These are phyloP conservation scores for Leucophora obtusa DNA, from an alignment of 2,888 invertebrate species.

Conservation along the genomic window DNA sequence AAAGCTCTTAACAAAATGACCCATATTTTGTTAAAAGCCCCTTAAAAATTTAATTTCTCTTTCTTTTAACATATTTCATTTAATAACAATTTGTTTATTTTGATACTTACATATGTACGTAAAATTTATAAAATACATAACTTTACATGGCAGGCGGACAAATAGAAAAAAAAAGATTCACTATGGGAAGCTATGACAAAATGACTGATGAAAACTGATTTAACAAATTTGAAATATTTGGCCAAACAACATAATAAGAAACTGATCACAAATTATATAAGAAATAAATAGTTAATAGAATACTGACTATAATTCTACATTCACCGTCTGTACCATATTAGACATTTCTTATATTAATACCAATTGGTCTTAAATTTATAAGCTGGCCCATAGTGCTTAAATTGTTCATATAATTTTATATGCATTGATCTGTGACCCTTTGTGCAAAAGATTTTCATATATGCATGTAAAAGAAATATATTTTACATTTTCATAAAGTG, in stretches of 20 bases:
- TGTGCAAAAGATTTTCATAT: slow-evolving; percentile 51
- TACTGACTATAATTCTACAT: no score
- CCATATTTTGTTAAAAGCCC: slow-evolving; percentile 38
- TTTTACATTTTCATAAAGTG: slow-evolving; percentile 34
- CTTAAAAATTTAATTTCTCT: slow-evolving; percentile 31
- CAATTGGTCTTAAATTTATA: no score
- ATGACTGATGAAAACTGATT: no score
- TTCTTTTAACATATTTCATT: slow-evolving; percentile 30
- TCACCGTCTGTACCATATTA: no score
- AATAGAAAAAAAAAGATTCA: no score
- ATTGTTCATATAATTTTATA: neutral
- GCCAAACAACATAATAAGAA: no score
- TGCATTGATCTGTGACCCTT: slow-evolving; percentile 57
- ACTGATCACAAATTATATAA: no score
- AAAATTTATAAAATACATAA: slow-evolving; percentile 12
- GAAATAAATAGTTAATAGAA: no score
- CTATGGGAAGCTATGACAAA: no score
- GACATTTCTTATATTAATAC: no score
- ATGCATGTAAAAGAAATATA: slow-evolving; percentile 21
- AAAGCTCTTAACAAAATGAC: slow-evolving; percentile 55
- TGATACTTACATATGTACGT: slow-evolving; percentile 2
- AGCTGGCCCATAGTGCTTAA: no score
- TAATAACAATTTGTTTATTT: slow-evolving; percentile 37
- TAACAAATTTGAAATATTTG: no score
- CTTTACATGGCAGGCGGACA: neutral